Evolutionary conservation across 2,888 invertebrate species (phyloP), one percentile per base, ranked within the genome.

Genomic region (Epinotia demarniana): DNA sequence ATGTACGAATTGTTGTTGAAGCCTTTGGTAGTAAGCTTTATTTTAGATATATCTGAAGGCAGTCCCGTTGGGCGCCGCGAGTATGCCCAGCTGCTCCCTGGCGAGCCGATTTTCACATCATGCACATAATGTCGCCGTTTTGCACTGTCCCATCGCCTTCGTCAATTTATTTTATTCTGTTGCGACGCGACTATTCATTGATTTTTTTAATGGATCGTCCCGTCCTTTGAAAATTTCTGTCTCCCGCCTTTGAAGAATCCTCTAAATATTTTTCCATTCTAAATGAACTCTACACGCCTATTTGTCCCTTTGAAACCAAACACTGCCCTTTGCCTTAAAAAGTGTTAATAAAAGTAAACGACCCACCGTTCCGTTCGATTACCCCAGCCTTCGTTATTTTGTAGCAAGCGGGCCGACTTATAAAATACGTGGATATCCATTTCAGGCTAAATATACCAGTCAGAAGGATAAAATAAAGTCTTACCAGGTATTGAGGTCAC

Each of bases 71-170:
- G 69, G 66, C 72, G 78, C 77, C 73, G 73, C 69, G 69, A 63
- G 77, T 55, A 73, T 77, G 71, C 77, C 66, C 77, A 75, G 77
- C 67, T 73, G 80, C 79, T 84, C 86, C 85, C 88, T 83, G 73
- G 83, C 79, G 86, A 81, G 75, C 80, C 86, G 83, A 89, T 91
- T 90, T 91, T 91, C 89, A 91, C 88, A 89, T 90, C 86, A 82
- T 82, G 82, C 81, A 84, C 82, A 84, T 83, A 86, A 85, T 82
- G 83, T 81, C 80, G 81, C 81, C 81, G 81, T 85, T 83, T 79
- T 76, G 77, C 80, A 79, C 79, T 82, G 79, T 82, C 82, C 84
- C 81, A 80, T 82, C 79, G 84, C 82, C 82, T 82, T 80, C 79
- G 81, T 83, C 88, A 89, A 90, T 90, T 90, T 88, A 85, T 86